These are phyloP conservation scores for Stegostoma tigrinum DNA, from an alignment of 2,113 vertebrate genomes.

Conservation along the genomic window DNA sequence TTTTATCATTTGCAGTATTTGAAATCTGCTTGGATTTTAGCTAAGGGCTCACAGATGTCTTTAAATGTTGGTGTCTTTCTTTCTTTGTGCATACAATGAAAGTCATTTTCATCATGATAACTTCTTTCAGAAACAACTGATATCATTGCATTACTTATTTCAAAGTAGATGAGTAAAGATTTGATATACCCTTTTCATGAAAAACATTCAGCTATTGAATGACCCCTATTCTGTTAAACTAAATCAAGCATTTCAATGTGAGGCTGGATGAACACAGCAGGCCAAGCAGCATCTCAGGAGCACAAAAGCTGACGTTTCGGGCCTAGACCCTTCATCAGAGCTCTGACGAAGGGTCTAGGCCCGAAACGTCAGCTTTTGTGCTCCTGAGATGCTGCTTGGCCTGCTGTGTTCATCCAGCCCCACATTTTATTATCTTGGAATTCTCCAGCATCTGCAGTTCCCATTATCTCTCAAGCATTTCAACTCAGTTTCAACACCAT, in stretches of 20 bases:
- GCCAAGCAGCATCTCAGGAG: too few species aligned
- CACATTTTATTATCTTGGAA: too few species aligned
- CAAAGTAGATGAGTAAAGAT: background rate
- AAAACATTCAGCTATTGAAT: background rate
- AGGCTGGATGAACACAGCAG: too few species aligned
- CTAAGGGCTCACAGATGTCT: background rate
- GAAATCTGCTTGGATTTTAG: background rate
- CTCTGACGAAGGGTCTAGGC: too few species aligned
- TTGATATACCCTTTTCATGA: background rate
- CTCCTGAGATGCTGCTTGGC: too few species aligned
- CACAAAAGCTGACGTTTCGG: too few species aligned
- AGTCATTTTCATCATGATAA: background rate
- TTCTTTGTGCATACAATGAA: background rate
- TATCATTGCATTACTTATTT: background rate
- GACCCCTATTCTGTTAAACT: too few species aligned
- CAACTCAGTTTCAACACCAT: background rate
- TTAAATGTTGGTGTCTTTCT: background rate
- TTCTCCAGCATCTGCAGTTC: too few species aligned
- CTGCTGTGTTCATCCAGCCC: too few species aligned
- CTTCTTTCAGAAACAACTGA: background rate
- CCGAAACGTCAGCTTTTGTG: too few species aligned
- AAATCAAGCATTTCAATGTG: background rate
- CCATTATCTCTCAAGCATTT: background rate
- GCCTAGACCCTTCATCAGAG: too few species aligned
- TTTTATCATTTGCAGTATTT: background rate